Evolutionary conservation across 2,113 vertebrate genomes (phyloP), one percentile per base, ranked within the genome.

Genomic region (Rhabdomys dilectus): DNA sequence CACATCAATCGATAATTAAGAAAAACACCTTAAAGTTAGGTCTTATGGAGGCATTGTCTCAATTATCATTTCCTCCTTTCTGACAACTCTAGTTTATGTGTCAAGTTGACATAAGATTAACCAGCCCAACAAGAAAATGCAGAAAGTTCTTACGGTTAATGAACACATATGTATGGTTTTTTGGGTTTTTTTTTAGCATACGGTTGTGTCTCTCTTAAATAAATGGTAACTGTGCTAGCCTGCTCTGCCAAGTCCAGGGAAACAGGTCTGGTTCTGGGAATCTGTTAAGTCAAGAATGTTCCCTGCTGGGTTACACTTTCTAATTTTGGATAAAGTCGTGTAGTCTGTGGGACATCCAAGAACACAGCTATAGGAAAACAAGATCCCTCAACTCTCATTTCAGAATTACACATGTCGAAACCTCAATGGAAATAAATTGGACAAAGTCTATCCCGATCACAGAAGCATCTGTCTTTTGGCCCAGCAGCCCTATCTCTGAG

Each of bases 191-290:
- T 51, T 36, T 3, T 51, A 51, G 58, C 10, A 10, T 42, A 48
- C 24, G 13, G 73, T 82, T 39, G 4, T n/a, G 77, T 77, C 48
- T 51, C n/a, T 72, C 16, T 34, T 75, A 51, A 88, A 88, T 11
- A 86, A 91, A 64, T 51, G 51, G 26, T 76, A 29, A 91, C 31
- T 66, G 8, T 60, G 5, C 22, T 86, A 81, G 64, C 70, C 31
- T 92, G 85, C 72, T 96, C 58, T 82, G n/a, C 60, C 60, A 89
- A 68, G n/a, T 76, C 76, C 73, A 53, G 22, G 81, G 51, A 95
- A 45, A 34, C 45, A 66, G 56, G 60, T 34, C 31, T 12, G 45
- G 10, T 72, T 96, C 77, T 53, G 42, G 24, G 39, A 42, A 93
- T 91, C 29, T 19, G n/a, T 39, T 51, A 89, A 96, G 36, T 4